Base-by-base conservation (phyloP, 2,113 vertebrate genomes). In the Bostrychus sinensis region DNA sequence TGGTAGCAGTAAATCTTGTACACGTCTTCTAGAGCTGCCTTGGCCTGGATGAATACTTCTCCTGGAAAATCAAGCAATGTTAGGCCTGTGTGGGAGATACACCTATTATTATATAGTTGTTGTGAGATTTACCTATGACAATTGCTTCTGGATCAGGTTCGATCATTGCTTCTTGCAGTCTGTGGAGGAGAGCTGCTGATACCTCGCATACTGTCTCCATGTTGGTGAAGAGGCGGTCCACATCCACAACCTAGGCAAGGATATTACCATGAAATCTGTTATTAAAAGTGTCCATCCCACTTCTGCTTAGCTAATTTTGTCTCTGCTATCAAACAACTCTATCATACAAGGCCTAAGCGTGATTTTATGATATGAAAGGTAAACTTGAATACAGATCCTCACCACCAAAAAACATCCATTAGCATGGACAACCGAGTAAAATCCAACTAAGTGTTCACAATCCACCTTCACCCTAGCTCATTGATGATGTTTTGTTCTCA, bases 1-100 rank as follows among this genome's bases (percentile, higher is more conserved):
- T 95, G 95, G 80, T 95, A 99, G 86, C 97, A 99, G 82, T 99
- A 99, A 79, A 93, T 92, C 91, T 98, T 99, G 88, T 97, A 99
- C 6, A 93, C 92, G 7, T 97, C 95, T 89, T 99, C 97, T 78
- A 99, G 73, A 7, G 91, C 91, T 63, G 88, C 92, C 91, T 95
- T 98, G 60, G 93, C 92, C 84, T 97, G 94, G 86, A 98, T 91
- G 90, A 99, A 99, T 34, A 94, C 93, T 45, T 96, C 92, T 63
- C 97, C 96, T 98, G 80, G 72, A 90, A 73, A 77, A 34, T 36
- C 4, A n/a, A 12, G 66, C 48, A 48, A 0, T 1, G 19, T 20
- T 1, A 43, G 22, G 50, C 0, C 7, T 39, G 48, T 7, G 5
- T 25, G n/a, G 1, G 54, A 28, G 34, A 54, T 1, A 37, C 39